Evolutionary conservation across 2,888 invertebrate genomes (phyloP).

Genomic region (Lamproptera curius): DNA sequence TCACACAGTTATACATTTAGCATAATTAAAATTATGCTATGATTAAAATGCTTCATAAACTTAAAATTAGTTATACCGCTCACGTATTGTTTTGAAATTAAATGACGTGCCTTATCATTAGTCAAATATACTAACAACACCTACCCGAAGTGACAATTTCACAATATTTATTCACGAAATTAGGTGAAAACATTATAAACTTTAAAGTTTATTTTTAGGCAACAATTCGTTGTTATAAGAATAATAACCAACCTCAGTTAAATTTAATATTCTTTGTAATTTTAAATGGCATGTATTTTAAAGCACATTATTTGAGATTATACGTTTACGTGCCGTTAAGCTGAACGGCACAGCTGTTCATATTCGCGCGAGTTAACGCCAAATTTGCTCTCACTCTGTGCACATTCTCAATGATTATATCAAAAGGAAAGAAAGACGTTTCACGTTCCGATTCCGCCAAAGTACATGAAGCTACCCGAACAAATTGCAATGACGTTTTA

Average conservation of each 20-base stretch:
- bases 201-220: neutral
- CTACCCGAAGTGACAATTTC: slow-evolving; percentile 1
- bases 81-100: neutral
- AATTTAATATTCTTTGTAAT: neutral
- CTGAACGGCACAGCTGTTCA: neutral
- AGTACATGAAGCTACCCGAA: slow-evolving; percentile 23
- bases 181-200: neutral
- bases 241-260: neutral
- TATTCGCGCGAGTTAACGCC: slow-evolving; percentile 1
- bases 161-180: neutral
- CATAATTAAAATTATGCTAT: too few species aligned
- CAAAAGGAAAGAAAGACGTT: slow-evolving; percentile 16
- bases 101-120: slow-evolving; percentile 10
- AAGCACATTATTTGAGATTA: neutral
- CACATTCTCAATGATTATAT: slow-evolving; percentile 10
- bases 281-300: neutral
- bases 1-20: too few species aligned
- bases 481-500: slow-evolving; percentile 23
- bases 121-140: neutral
- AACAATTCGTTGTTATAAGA: neutral
- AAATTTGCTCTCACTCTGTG: slow-evolving; percentile 7
- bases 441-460: slow-evolving; percentile 28
- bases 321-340: neutral
- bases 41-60: too few species aligned
- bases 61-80: too few species aligned